These are phyloP conservation scores for Cephus spinipes DNA, from an alignment of 2,888 invertebrate genomes.

Conservation along the genomic window DNA sequence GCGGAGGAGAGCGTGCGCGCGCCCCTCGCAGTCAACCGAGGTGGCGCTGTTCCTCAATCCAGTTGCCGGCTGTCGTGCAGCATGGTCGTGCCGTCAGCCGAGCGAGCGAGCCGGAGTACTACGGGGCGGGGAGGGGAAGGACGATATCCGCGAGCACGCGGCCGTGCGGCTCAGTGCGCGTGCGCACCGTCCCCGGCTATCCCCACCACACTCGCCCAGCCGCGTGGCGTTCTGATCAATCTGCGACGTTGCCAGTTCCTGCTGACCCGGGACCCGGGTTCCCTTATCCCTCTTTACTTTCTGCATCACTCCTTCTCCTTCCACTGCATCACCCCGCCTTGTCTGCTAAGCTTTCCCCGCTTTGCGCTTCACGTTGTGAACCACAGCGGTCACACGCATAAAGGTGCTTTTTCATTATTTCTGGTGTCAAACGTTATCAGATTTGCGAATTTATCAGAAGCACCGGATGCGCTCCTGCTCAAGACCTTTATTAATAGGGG, in stretches of 20 bases:
- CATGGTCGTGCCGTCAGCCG: neutral
- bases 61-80: neutral
- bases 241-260: conserved; percentile 56
- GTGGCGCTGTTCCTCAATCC: neutral
- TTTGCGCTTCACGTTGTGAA: neutral
- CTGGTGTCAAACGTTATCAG: neutral
- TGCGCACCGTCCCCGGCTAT: conserved; percentile 55
- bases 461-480: neutral
- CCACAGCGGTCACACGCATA: neutral
- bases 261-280: conserved; percentile 35
- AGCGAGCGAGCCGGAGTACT: neutral
- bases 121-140: neutral
- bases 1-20: conserved; percentile 17
- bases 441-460: neutral
- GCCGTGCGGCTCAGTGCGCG: conserved; percentile 50
- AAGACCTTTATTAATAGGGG: neutral
- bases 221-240: conserved; percentile 66
- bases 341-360: neutral
- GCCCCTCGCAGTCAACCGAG: neutral
- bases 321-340: neutral
- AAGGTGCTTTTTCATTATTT: neutral
- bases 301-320: neutral
- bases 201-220: conserved; percentile 51
- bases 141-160: conserved; percentile 46
- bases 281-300: neutral